Conservation (phyloP, 1,140 invertebrate species). For the Grapholita molesta region DNA sequence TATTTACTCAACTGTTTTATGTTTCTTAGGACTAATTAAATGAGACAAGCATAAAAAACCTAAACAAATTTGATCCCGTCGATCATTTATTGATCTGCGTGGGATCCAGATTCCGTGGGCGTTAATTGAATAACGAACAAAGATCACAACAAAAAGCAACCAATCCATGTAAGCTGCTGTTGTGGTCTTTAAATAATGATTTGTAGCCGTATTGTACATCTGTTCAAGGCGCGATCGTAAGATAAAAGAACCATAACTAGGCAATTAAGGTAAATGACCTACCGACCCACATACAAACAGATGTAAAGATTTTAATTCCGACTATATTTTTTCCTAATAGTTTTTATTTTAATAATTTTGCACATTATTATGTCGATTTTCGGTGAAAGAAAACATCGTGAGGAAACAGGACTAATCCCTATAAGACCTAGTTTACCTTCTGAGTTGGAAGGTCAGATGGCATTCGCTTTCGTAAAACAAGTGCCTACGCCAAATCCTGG, state of each 20-base stretch:
- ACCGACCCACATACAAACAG: not conserved
- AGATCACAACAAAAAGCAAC: conserved; percentile 36
- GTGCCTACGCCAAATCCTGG: too few species aligned
- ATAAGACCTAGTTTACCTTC: too few species aligned
- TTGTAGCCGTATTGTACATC: not conserved
- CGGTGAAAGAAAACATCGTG: too few species aligned
- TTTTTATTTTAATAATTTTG: too few species aligned
- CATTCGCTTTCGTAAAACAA: too few species aligned
- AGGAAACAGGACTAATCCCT: too few species aligned
- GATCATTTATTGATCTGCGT: conserved; percentile 43
- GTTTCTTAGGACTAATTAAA: not conserved
- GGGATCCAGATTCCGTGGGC: conserved; percentile 44
- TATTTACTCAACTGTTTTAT: not conserved
- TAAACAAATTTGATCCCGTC: conserved; percentile 28
- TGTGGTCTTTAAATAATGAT: conserved; percentile 15
- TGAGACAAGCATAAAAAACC: not conserved
- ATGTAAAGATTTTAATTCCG: not conserved
- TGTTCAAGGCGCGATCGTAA: conserved; percentile 20
- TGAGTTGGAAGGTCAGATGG: too few species aligned
- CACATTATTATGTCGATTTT: too few species aligned
- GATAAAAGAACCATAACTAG: not conserved
- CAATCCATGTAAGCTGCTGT: not conserved
- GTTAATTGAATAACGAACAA: conserved; percentile 57
- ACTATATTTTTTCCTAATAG: not conserved
- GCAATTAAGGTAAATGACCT: not conserved